Conservation (phyloP, 1,140 invertebrate genomes). For the Ceratina australensis region DNA sequence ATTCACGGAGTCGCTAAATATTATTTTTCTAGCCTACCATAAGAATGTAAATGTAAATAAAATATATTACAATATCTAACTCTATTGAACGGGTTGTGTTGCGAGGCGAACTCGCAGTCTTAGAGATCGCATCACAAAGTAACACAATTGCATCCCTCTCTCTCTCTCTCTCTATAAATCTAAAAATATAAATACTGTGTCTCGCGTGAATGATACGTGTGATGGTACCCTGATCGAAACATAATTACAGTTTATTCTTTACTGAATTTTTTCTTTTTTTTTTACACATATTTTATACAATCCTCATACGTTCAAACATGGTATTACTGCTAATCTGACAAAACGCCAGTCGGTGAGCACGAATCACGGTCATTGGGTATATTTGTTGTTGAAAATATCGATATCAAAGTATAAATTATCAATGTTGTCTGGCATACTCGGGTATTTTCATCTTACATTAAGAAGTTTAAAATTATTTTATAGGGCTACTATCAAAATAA, state of each 20-base stretch:
- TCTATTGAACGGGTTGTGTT: constrained; percentile 17
- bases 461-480: constrained; percentile 55
- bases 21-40: constrained; percentile 10
- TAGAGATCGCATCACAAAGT: constrained; percentile 8
- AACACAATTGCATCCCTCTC: not conserved
- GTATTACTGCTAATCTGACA: constrained; percentile 4
- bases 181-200: constrained; percentile 45
- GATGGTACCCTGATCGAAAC: constrained; percentile 30
- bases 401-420: constrained; percentile 57
- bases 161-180: not conserved
- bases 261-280: constrained; percentile 18
- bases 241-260: constrained; percentile 44
- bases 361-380: constrained; percentile 21
- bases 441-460: constrained; percentile 54
- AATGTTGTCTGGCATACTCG: constrained; percentile 49
- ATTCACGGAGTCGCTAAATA: not conserved
- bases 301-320: constrained; percentile 25
- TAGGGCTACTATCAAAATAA: constrained; percentile 60
- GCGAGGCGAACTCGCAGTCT: not conserved
- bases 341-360: not conserved
- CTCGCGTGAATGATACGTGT: constrained; percentile 30
- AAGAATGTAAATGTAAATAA: constrained; percentile 13
- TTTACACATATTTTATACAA: constrained; percentile 51
- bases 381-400: constrained; percentile 54
- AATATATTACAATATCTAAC: constrained; percentile 9